These are phyloP conservation scores for Pandemis corylana DNA, from an alignment of 2,888 invertebrate genomes.

Conservation along the genomic window DNA sequence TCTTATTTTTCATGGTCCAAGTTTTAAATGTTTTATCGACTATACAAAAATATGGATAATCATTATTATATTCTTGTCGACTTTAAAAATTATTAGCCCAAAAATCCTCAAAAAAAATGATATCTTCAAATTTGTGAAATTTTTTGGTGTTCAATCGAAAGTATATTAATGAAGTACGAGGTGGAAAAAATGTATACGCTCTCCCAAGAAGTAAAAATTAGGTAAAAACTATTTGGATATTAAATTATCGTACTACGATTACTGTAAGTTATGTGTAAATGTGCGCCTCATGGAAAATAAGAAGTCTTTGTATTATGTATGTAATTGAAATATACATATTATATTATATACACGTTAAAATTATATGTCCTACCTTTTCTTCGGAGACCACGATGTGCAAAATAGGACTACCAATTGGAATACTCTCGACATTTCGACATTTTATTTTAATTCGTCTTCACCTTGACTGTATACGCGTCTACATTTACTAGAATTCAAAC, in stretches of 20 bases:
- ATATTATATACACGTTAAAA: constrained; percentile 82
- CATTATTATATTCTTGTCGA: constrained; percentile 84
- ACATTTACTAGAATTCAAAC: constrained; percentile 36
- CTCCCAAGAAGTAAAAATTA: constrained; percentile 78
- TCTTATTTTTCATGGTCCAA: constrained; percentile 86
- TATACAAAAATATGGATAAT: constrained; percentile 84
- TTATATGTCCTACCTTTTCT: constrained; percentile 80
- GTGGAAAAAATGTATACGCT: constrained; percentile 82
- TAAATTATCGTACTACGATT: constrained; percentile 78
- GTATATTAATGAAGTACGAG: constrained; percentile 77
- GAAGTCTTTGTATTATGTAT: constrained; percentile 83
- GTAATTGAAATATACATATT: constrained; percentile 82
- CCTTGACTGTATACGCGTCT: constrained; percentile 40
- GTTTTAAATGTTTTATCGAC: constrained; percentile 85
- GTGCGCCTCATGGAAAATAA: constrained; percentile 83
- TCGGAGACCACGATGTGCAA: constrained; percentile 78
- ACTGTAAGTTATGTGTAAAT: constrained; percentile 80
- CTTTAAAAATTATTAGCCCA: constrained; percentile 80
- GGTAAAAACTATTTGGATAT: constrained; percentile 82
- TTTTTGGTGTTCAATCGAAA: constrained; percentile 84
- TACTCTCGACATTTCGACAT: constrained; percentile 75
- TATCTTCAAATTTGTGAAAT: constrained; percentile 83
- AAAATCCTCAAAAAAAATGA: constrained; percentile 77
- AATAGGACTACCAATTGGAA: constrained; percentile 62
- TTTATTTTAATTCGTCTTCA: constrained; percentile 52